Evolutionary conservation across 2,113 vertebrate species (phyloP).

Genomic region (Trematomus loennbergii): DNA sequence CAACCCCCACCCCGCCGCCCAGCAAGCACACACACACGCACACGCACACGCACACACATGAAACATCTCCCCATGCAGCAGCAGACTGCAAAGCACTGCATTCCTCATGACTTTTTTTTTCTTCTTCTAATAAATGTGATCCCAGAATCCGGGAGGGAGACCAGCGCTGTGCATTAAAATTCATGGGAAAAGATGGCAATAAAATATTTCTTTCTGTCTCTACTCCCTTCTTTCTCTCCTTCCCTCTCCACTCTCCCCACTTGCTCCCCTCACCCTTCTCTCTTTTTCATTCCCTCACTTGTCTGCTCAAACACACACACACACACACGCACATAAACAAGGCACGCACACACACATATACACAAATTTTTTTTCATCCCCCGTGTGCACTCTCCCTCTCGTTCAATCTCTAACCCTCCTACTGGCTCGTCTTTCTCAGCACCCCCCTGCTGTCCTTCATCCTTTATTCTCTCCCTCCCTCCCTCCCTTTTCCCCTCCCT

Average conservation of each 20-base stretch:
- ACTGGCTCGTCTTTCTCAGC: constrained; percentile 80
- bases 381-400: constrained; percentile 66
- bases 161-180: constrained; percentile 83
- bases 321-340: constrained; percentile 10
- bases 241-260: constrained; percentile 48
- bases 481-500: constrained; percentile 58
- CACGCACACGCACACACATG: constrained; percentile 52
- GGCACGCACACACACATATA: constrained; percentile 27
- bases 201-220: constrained; percentile 76
- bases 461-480: constrained; percentile 77
- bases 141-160: constrained; percentile 77
- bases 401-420: constrained; percentile 76
- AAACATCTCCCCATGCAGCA: constrained; percentile 70
- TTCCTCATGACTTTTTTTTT: constrained; percentile 73
- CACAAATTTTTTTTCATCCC: constrained; percentile 61
- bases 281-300: constrained; percentile 75
- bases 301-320: constrained; percentile 55
- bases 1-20: constrained; percentile 3
- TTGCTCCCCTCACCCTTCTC: constrained; percentile 58
- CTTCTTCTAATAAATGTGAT: constrained; percentile 81
- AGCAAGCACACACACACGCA: constrained; percentile 1
- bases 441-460: constrained; percentile 81
- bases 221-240: constrained; percentile 40
- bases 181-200: constrained; percentile 84
- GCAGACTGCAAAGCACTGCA: constrained; percentile 77